Conservation (phyloP, 1,140 invertebrate species). For the Dysdera silvatica region DNA sequence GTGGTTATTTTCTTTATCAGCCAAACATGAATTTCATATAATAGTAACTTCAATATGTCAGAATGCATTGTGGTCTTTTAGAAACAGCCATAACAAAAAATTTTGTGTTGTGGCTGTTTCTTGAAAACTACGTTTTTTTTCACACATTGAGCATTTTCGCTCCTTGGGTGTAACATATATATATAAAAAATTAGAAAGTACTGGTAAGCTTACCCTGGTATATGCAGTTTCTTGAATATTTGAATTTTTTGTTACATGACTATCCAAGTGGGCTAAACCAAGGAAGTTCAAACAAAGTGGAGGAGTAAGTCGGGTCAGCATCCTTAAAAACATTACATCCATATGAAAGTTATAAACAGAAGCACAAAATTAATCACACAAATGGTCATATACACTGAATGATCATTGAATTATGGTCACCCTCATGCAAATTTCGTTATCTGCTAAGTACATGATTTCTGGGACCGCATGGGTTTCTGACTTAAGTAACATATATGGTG, state of each 20-base stretch:
- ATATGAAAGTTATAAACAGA: constrained; percentile 1
- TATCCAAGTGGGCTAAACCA: constrained; percentile 95
- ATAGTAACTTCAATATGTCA: too few relatives aligned
- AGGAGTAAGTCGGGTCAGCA: constrained; percentile 92
- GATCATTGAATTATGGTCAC: background rate
- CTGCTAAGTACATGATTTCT: too few relatives aligned
- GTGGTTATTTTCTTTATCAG: too few relatives aligned
- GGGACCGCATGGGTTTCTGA: too few relatives aligned
- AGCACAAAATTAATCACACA: background rate
- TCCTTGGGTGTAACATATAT: too few relatives aligned
- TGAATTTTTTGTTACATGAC: constrained; percentile 77
- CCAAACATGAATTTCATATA: too few relatives aligned
- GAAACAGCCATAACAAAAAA: too few relatives aligned
- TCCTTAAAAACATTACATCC: constrained; percentile 51
- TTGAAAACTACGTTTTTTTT: constrained; percentile 2
- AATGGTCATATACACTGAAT: constrained; percentile 2
- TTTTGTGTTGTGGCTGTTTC: too few relatives aligned
- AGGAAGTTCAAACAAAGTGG: constrained; percentile 98
- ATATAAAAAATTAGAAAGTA: background rate
- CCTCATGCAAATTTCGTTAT: too few relatives aligned
- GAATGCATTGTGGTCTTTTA: too few relatives aligned
- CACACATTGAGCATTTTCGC: background rate
- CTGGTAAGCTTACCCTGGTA: constrained; percentile 59
- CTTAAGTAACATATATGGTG: too few relatives aligned
- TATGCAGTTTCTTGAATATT: constrained; percentile 72